phyloP scores from a whole-genome alignment of 2,113 vertebrate genomes.

The Bostrychus sinensis region DNA sequence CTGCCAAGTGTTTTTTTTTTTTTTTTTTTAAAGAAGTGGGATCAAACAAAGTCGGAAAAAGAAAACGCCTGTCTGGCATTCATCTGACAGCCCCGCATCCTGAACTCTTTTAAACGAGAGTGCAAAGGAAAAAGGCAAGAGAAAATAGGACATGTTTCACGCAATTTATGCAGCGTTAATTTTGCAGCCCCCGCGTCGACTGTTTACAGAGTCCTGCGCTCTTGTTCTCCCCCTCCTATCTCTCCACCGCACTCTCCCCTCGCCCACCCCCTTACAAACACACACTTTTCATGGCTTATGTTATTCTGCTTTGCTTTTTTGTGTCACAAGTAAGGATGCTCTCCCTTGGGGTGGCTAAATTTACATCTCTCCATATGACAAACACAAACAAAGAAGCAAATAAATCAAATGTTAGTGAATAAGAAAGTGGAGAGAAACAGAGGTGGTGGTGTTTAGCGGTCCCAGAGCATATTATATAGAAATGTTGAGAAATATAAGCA shows the following conservation, averaged over 20 bases:
- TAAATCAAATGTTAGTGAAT: constrained; percentile 63
- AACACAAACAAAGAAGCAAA: constrained; percentile 77
- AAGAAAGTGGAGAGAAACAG: constrained; percentile 12
- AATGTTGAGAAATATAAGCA: not conserved
- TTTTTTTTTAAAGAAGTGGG: constrained; percentile 59
- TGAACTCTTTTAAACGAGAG: constrained; percentile 71
- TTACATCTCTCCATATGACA: constrained; percentile 78
- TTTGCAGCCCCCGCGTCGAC: constrained; percentile 74
- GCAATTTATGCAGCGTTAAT: constrained; percentile 81
- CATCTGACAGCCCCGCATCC: constrained; percentile 77
- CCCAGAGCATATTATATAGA: not conserved
- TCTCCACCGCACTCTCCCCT: constrained; percentile 58
- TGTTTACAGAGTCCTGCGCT: constrained; percentile 76
- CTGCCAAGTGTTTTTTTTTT: constrained; percentile 58
- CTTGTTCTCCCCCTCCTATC: constrained; percentile 48
- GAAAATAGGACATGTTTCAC: constrained; percentile 76
- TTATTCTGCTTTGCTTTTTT: constrained; percentile 69
- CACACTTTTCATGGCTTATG: constrained; percentile 68
- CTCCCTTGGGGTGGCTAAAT: constrained; percentile 76
- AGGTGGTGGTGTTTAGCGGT: not conserved
- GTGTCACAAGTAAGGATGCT: constrained; percentile 68
- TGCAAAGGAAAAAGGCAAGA: constrained; percentile 61
- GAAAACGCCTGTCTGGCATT: constrained; percentile 73
- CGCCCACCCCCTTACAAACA: constrained; percentile 30
- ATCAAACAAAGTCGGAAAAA: constrained; percentile 75